Percentiles rank a stretch among this genome's conserved stretches.
These are phyloP conservation scores for Patella depressa DNA, from an alignment of 2,888 invertebrate genomes.

Conservation along the genomic window DNA sequence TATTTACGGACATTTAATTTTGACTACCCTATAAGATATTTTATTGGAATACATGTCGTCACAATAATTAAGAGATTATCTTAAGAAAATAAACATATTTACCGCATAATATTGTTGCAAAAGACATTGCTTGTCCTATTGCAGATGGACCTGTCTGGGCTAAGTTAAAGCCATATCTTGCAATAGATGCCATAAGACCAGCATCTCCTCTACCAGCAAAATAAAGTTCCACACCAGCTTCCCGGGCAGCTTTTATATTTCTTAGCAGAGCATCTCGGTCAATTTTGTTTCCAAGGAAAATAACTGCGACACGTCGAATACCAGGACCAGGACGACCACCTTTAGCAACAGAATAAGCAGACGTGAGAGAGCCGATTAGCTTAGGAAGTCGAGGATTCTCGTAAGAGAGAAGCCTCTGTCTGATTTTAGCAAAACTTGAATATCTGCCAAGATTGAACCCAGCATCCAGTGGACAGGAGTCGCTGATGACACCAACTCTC, in stretches of 20 bases:
- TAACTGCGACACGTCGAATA: conserved; percentile 18
- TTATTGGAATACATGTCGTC: no score
- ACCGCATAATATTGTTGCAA: no score
- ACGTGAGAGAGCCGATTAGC: conserved; percentile 2
- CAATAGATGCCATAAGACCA: background rate
- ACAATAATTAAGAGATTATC: no score
- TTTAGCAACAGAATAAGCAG: conserved; percentile 14
- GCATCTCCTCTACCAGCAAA: background rate
- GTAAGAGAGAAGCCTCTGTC: conserved; percentile 13
- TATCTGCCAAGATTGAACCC: conserved; percentile 30
- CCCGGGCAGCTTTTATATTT: background rate
- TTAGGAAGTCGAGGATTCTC: conserved; percentile 20
- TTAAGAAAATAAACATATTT: no score
- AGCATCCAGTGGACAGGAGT: conserved; percentile 26
- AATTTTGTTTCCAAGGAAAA: conserved; percentile 25
- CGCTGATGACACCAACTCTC: conserved; percentile 25
- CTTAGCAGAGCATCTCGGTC: background rate
- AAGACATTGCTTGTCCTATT: no score
- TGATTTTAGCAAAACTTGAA: conserved; percentile 2
- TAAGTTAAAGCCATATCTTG: no score
- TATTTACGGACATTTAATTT: no score
- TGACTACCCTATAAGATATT: no score
- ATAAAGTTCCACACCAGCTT: background rate
- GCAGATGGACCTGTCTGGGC: no score
- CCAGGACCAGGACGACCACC: no score